Conservation (phyloP, 1,140 invertebrate genomes). For the Drosophila pachea region DNA sequence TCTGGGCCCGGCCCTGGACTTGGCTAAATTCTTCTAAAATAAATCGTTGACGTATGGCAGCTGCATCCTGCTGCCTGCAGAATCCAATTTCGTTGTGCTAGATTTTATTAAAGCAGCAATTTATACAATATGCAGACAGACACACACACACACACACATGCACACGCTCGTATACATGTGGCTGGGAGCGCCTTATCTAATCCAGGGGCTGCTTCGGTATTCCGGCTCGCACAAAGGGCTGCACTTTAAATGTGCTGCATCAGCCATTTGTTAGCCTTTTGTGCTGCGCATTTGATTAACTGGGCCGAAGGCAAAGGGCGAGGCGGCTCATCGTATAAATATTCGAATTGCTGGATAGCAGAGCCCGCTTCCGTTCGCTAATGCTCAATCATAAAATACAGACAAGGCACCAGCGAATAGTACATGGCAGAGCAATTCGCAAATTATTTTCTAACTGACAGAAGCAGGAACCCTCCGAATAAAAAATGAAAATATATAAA, state of each 20-base stretch:
- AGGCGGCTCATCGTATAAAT: conserved; percentile 44
- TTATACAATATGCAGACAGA: conserved; percentile 17
- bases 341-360: conserved; percentile 42
- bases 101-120: conserved; percentile 62
- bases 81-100: conserved; percentile 64
- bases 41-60: conserved; percentile 62
- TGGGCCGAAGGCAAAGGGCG: conserved; percentile 27
- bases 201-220: conserved; percentile 30
- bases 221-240: conserved; percentile 32
- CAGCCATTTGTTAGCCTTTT: conserved; percentile 53
- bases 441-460: conserved; percentile 78
- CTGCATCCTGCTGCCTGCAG: conserved; percentile 31
- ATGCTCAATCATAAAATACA: conserved; percentile 67
- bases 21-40: conserved; percentile 57
- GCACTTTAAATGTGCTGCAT: conserved; percentile 44
- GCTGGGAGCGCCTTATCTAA: conserved; percentile 6
- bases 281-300: conserved; percentile 68
- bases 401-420: conserved; percentile 20
- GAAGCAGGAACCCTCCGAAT: conserved; percentile 26
- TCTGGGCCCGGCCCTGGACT: conserved; percentile 9
- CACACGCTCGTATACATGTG: neutral
- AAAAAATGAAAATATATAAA: conserved; percentile 4
- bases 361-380: conserved; percentile 52
- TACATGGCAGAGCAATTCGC: conserved; percentile 72
- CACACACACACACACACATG: too few relatives aligned